Percentiles rank a stretch among this genome's conserved stretches.
phyloP scores from a whole-genome alignment of 2,888 invertebrate genomes.

The Cryptus armator region DNA sequence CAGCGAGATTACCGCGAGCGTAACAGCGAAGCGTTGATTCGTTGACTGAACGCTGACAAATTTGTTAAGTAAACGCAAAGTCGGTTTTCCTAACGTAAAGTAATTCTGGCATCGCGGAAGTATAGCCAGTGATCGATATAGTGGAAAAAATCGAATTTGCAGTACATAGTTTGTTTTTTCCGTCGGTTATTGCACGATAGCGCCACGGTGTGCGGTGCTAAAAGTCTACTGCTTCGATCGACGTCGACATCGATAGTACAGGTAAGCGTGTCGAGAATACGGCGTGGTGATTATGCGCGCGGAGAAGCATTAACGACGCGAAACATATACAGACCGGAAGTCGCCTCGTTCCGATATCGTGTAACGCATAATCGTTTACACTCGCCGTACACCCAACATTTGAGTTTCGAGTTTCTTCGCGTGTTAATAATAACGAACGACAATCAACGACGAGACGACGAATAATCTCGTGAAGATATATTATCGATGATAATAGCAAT shows the following conservation, averaged over 20 bases:
- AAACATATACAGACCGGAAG: conserved; percentile 69
- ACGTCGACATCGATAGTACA: neutral
- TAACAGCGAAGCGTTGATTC: too few relatives aligned
- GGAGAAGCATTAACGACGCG: conserved; percentile 69
- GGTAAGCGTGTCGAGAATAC: conserved; percentile 79
- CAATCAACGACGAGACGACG: conserved; percentile 10
- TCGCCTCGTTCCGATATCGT: conserved; percentile 50
- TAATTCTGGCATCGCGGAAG: too few relatives aligned
- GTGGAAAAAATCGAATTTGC: too few relatives aligned
- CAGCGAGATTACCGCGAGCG: too few relatives aligned
- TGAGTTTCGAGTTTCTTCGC: conserved; percentile 27
- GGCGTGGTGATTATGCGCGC: conserved; percentile 75
- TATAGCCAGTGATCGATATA: too few relatives aligned
- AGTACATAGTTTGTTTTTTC: too few relatives aligned
- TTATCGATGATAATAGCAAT: neutral
- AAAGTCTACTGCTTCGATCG: too few relatives aligned
- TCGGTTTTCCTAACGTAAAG: too few relatives aligned
- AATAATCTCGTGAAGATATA: neutral
- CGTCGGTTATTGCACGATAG: too few relatives aligned
- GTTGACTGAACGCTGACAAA: too few relatives aligned
- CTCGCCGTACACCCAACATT: neutral
- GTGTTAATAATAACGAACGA: neutral
- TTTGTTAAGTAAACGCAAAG: too few relatives aligned
- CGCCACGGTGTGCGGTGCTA: too few relatives aligned
- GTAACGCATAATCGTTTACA: conserved; percentile 33